Evolutionary conservation across 2,797 vertebrate species (phyloP), one percentile per base, ranked within the genome.

Genomic region (Myripristis jacobus): DNA sequence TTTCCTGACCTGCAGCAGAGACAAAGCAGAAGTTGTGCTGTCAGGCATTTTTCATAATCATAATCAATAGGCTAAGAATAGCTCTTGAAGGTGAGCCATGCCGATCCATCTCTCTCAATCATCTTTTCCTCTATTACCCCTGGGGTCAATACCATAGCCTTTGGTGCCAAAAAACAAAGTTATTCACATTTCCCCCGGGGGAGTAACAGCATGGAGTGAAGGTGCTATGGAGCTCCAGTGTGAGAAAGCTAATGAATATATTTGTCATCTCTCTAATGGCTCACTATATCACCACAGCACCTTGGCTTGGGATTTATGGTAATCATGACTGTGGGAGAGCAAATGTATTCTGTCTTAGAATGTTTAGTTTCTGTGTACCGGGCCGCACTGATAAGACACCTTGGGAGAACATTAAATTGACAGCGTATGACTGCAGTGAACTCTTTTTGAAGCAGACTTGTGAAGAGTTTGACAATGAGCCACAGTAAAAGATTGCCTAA

Each of bases 191-290:
- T 43, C 52, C 59, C 48, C 68, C 15, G 0, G 55, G 55, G 62
- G 79, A 84, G 52, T 6, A 69, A 29, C 54, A 82, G 81, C 68
- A 21, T 54, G 73, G 60, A 71, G 79, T 57, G 11, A 59, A 57
- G 63, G 55, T 13, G 36, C 25, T 6, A 4, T 25, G 9, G 25
- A 19, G 43, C 60, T 48, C 31, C 47, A 67, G 52, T 31, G 57
- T 15, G 59, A 59, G 58, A 46, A 62, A 64, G 79, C 70, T 88
- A 87, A 89, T 91, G 83, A 85, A 84, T 85, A 84, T 70, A 80
- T 91, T 88, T 83, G 81, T 90, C 86, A 88, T 81, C 80, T 81
- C 66, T 84, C 80, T 87, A 87, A 89, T 86, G 77, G 77, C 79
- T 87, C 71, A 82, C 73, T 81, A 72, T 73, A 81, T 88, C 86